A percentile compares a stretch with the other conserved stretches of the same genome.
Conservation (phyloP, 2,797 vertebrate genomes). For the Coluber constrictor region DNA sequence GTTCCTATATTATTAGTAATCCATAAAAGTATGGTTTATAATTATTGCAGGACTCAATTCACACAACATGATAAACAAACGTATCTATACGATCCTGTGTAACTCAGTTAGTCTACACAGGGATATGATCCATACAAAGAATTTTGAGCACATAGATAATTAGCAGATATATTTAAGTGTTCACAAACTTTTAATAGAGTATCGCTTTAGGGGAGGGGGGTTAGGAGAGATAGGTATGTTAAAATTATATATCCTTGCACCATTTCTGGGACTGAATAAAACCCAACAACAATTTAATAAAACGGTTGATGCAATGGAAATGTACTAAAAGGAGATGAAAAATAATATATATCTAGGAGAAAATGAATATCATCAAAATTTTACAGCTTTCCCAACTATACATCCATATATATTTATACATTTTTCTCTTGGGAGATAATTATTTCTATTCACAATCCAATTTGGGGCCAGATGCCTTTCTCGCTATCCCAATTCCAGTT, state of each 20-base stretch:
- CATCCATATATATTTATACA: conserved; percentile 44
- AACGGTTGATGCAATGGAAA: conserved; percentile 13
- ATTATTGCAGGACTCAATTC: background rate
- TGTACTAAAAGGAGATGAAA: conserved; percentile 24
- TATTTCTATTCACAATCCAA: conserved; percentile 11
- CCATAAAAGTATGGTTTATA: background rate
- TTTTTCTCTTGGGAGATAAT: conserved; percentile 45
- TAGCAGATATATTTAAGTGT: background rate
- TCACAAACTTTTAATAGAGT: background rate
- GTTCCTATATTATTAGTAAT: background rate
- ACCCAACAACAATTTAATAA: background rate
- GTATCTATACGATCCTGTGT: background rate
- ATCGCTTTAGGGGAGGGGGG: no score
- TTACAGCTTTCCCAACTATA: conserved; percentile 26
- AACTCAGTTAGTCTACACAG: background rate
- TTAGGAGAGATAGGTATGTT: background rate
- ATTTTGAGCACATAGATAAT: background rate
- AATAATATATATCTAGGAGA: conserved; percentile 18
- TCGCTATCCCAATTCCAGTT: conserved; percentile 50
- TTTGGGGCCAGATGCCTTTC: conserved; percentile 29
- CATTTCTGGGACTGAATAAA: background rate
- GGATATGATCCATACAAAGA: background rate
- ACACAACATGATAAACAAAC: background rate
- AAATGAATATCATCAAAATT: conserved; percentile 35
- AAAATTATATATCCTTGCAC: background rate